These are phyloP conservation scores for Myxocyprinus asiaticus DNA, from an alignment of 2,113 vertebrate species.

Conservation along the genomic window DNA sequence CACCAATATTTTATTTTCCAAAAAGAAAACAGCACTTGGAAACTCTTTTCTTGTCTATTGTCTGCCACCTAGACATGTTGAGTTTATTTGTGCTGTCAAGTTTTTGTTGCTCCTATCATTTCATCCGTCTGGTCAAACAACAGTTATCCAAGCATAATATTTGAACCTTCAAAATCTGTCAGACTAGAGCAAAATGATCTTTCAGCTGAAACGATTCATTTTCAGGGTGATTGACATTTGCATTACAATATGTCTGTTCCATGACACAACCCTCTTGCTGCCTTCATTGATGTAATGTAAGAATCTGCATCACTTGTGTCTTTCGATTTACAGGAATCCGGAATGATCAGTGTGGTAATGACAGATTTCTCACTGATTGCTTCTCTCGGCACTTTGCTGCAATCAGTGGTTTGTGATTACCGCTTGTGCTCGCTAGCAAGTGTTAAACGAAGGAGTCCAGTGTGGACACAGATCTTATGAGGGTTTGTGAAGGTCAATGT, in stretches of 20 bases:
- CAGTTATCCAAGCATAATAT: background rate
- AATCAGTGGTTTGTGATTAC: slow-evolving; percentile 21
- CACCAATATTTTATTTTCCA: background rate
- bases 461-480: slow-evolving; percentile 22
- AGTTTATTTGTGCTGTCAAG: slow-evolving; percentile 2
- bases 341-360: slow-evolving; percentile 34
- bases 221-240: slow-evolving; percentile 17
- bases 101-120: slow-evolving; percentile 26
- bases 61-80: background rate
- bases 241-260: slow-evolving; percentile 13
- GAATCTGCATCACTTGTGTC: slow-evolving; percentile 19
- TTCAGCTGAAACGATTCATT: slow-evolving; percentile 28
- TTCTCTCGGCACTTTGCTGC: background rate
- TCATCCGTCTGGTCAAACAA: slow-evolving; percentile 11
- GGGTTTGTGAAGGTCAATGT: slow-evolving; percentile 20
- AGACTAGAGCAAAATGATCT: slow-evolving; percentile 1
- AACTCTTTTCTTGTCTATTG: too few species aligned
- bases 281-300: background rate
- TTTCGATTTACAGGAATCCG: slow-evolving; percentile 11
- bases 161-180: slow-evolving; percentile 23
- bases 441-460: background rate
- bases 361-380: slow-evolving; percentile 22
- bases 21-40: background rate
- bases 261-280: background rate
- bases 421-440: slow-evolving; percentile 3